Percentiles rank a stretch among this genome's conserved stretches.
Evolutionary conservation across 2,797 vertebrate species (phyloP).

Genomic region (Basileuterus tristriatus): DNA sequence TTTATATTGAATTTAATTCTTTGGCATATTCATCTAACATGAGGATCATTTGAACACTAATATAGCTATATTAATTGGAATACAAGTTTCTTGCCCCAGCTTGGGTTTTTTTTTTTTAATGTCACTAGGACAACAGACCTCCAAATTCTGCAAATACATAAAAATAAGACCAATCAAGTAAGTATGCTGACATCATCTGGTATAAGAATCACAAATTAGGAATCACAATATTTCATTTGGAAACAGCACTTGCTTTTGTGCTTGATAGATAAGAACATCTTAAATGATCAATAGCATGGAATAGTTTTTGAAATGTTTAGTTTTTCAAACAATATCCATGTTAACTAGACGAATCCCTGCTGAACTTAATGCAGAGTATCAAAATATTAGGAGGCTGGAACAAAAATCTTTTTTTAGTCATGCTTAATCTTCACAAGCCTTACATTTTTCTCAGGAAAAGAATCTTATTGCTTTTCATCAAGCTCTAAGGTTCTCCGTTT

Average conservation of each 20-base stretch:
- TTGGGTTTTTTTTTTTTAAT: background rate
- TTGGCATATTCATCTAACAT: background rate
- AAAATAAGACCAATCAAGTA: background rate
- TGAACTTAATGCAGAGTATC: background rate
- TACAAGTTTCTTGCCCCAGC: background rate
- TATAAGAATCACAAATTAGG: background rate
- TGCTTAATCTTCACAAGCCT: background rate
- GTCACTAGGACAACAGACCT: background rate
- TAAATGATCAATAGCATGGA: background rate
- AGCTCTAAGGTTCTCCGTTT: background rate
- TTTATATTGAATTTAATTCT: background rate
- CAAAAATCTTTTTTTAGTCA: constrained; percentile 16
- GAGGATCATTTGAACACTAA: background rate
- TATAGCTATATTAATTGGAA: background rate
- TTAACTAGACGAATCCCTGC: background rate
- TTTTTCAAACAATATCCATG: background rate
- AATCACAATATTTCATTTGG: background rate
- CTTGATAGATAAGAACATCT: background rate
- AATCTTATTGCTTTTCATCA: background rate
- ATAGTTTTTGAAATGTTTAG: background rate
- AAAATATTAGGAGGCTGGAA: constrained; percentile 22
- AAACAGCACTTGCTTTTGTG: background rate
- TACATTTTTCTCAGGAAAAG: constrained; percentile 25
- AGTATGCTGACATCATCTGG: background rate
- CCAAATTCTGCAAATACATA: background rate